Conservation (phyloP, 2,113 vertebrate species). For the Cisticola juncidis region DNA sequence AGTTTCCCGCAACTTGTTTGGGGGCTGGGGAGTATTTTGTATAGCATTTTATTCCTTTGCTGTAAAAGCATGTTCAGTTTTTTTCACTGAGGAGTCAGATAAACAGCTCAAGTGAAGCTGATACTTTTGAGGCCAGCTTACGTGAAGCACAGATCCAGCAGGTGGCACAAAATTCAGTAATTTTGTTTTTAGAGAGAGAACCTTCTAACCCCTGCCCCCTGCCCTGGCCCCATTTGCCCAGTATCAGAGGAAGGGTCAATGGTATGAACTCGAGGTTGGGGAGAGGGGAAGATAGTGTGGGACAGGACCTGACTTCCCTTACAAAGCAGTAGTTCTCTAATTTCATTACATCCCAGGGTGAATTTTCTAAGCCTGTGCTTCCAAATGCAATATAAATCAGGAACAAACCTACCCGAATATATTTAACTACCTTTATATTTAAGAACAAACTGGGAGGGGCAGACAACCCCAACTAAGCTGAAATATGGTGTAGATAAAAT, state of each 20-base stretch:
- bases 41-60: background rate
- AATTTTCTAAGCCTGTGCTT: background rate
- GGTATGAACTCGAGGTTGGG: accelerated
- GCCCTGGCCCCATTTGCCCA: background rate
- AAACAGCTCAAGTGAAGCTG: background rate
- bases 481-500: background rate
- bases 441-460: background rate
- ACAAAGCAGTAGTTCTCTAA: background rate
- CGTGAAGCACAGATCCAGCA: background rate
- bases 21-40: background rate
- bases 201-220: background rate
- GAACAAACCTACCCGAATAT: background rate
- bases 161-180: background rate
- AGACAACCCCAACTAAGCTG: background rate
- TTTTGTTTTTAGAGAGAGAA: background rate
- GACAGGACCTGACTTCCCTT: background rate
- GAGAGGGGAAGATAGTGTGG: background rate
- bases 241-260: background rate
- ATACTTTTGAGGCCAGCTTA: background rate
- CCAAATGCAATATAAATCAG: background rate
- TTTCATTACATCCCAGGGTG: background rate
- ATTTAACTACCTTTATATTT: background rate
- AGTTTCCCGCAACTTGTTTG: background rate
- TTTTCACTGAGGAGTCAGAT: background rate
- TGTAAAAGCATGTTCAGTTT: background rate